These are phyloP conservation scores for Erynnis tages DNA, from an alignment of 2,888 invertebrate genomes.

Conservation along the genomic window DNA sequence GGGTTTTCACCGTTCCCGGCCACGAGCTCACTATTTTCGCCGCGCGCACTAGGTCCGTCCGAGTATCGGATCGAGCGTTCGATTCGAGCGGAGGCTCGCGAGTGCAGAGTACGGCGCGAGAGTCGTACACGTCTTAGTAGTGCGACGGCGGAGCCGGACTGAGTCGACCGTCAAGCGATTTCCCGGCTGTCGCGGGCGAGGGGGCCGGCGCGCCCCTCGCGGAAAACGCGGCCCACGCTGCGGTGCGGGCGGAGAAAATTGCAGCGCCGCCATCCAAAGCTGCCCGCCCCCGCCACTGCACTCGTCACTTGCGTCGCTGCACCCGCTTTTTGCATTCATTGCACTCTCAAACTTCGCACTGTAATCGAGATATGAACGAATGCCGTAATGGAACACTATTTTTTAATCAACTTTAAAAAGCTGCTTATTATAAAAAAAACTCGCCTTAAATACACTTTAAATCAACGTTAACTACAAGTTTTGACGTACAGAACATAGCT, in stretches of 20 bases:
- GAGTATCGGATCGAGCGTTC: slow-evolving; percentile 49
- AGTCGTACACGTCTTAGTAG: slow-evolving; percentile 64
- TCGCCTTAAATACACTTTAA: too few species aligned
- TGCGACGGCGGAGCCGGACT: slow-evolving; percentile 76
- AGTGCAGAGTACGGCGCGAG: slow-evolving; percentile 58
- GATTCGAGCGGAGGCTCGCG: slow-evolving; percentile 51
- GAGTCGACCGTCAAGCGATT: slow-evolving; percentile 71
- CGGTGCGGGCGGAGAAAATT: slow-evolving; percentile 74
- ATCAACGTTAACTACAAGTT: too few species aligned
- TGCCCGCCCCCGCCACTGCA: slow-evolving; percentile 38
- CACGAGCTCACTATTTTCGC: slow-evolving; percentile 76
- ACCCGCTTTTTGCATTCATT: slow-evolving; percentile 29
- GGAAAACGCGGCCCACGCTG: slow-evolving; percentile 65
- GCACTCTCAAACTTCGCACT: slow-evolving; percentile 3
- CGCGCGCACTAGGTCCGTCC: slow-evolving; percentile 57
- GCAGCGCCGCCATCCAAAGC: slow-evolving; percentile 48
- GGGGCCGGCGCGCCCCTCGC: slow-evolving; percentile 73
- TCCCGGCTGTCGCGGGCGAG: slow-evolving; percentile 69
- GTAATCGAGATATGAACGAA: background rate
- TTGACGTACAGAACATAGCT: too few species aligned
- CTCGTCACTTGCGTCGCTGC: slow-evolving; percentile 37
- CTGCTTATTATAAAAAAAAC: too few species aligned
- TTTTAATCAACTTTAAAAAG: background rate
- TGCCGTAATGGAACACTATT: background rate
- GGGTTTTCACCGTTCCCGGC: slow-evolving; percentile 59